Base-by-base conservation (phyloP, 1,140 invertebrate species). In the Dendrolimus punctatus region DNA sequence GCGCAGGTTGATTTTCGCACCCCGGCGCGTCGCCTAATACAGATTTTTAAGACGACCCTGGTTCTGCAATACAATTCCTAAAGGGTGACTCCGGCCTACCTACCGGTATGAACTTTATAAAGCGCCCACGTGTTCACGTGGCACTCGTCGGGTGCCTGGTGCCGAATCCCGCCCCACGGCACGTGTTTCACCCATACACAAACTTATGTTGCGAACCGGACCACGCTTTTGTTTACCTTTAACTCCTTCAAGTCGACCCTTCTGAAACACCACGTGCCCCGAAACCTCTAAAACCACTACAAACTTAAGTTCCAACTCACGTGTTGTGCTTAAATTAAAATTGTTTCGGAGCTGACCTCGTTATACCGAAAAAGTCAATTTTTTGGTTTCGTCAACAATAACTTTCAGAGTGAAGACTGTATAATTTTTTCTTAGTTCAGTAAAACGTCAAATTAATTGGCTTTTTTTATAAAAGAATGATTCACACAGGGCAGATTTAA, bases 301-400 rank as follows among this genome's bases (percentile, higher is more conserved):
- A 72, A 80, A 83, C 68, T 83, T 75, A 58, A 58, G 69, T 66
- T 57, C 53, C 51, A 62, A 62, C 54, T 74, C 76, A 80, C 80
- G 76, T 78, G 74, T 65, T 60, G 60, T 37, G 44, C 44, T 46
- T 54, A 52, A 72, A 71, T 58, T 49, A 66, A 76, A 72, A 54
- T 71, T 68, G 69, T 69, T 69, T 57, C 55, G 48, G 51, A 50
- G 53, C 50, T 49, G 69, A 73, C 60, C 57, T 58, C 48, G 51
- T 57, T 67, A 23, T 23, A 64, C 50, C 61, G 63, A 57, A 52
- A 61, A 59, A 52, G 45, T 8, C 39, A 65, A 62, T 73, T 68
- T 53, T 66, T 42, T 40, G 71, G 62, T 58, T 73, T 73, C 65
- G 44, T 46, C 37, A 23, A 23, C 55, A 23, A 41, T 42, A 63